Conservation (phyloP, 1,140 invertebrate genomes). For the Solenopsis invicta region DNA sequence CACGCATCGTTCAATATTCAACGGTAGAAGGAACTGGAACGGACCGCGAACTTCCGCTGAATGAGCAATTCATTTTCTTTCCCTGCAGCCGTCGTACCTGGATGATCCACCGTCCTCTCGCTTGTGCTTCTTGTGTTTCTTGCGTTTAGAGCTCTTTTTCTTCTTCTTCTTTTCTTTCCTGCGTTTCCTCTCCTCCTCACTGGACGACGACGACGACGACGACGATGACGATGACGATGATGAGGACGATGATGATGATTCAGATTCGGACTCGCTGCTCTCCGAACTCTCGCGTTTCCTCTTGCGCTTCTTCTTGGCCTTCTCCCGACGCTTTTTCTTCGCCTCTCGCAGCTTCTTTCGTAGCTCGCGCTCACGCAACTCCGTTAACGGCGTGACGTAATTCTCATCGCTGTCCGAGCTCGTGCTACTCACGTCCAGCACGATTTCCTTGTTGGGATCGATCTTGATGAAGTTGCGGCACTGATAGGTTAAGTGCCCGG, state of each 20-base stretch:
- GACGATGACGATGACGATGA: slow-evolving; percentile 29
- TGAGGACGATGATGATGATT: slow-evolving; percentile 26
- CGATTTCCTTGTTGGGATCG: slow-evolving; percentile 94
- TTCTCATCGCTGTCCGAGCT: slow-evolving; percentile 94
- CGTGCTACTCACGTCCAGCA: slow-evolving; percentile 98
- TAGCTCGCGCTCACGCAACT: slow-evolving; percentile 92
- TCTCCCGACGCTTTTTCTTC: slow-evolving; percentile 87
- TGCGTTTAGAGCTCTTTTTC: slow-evolving; percentile 81
- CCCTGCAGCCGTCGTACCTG: slow-evolving; percentile 64
- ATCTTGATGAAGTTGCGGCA: slow-evolving; percentile 98
- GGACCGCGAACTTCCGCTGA: not conserved
- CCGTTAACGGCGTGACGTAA: slow-evolving; percentile 93
- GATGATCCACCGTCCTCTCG: slow-evolving; percentile 76
- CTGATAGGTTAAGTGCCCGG: slow-evolving; percentile 98
- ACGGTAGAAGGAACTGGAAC: not conserved
- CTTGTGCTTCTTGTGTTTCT: slow-evolving; percentile 83
- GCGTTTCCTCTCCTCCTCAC: slow-evolving; percentile 76
- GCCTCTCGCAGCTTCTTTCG: slow-evolving; percentile 88
- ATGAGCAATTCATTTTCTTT: not conserved
- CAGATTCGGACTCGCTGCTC: slow-evolving; percentile 76
- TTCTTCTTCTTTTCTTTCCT: slow-evolving; percentile 78
- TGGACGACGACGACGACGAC: slow-evolving; percentile 65
- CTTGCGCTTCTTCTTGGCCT: slow-evolving; percentile 83
- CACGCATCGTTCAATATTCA: slow-evolving; percentile 1
- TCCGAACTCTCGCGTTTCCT: slow-evolving; percentile 75